Conservation (phyloP, 1,140 invertebrate species). For the silkworm (Bombyx mori) region DNA sequence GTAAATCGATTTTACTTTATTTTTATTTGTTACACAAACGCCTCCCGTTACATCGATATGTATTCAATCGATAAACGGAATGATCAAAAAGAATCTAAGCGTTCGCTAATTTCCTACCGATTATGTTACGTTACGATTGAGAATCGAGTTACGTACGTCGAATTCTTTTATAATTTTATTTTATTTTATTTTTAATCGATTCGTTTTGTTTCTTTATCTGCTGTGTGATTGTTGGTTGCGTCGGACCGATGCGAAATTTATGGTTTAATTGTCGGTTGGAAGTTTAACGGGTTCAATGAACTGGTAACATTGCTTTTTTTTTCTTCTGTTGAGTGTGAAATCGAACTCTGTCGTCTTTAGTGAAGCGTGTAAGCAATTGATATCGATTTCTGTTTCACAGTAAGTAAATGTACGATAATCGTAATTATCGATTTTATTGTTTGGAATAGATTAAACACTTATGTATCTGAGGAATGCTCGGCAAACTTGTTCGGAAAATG, state of each 20-base stretch:
- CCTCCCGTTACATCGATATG: constrained; percentile 26
- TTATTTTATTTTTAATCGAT: constrained; percentile 36
- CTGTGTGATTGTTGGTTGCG: constrained; percentile 63
- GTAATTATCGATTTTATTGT: too few relatives aligned
- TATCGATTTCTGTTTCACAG: too few relatives aligned
- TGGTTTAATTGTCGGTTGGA: constrained; percentile 59
- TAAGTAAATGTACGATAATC: too few relatives aligned
- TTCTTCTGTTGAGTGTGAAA: neutral
- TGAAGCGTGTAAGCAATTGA: too few relatives aligned
- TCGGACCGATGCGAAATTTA: constrained; percentile 56
- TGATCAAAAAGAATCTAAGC: too few relatives aligned
- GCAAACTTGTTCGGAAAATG: too few relatives aligned
- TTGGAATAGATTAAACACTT: too few relatives aligned
- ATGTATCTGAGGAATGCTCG: too few relatives aligned
- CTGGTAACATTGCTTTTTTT: constrained; percentile 17
- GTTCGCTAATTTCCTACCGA: constrained; percentile 33
- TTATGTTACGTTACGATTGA: neutral
- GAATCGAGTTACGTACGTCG: neutral
- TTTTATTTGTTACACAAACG: constrained; percentile 34
- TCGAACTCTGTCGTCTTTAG: neutral
- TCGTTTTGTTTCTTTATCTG: constrained; percentile 60
- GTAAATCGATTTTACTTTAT: constrained; percentile 36
- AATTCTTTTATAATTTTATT: constrained; percentile 5
- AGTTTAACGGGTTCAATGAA: constrained; percentile 40
- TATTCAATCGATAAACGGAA: neutral